Evolutionary conservation across 2,888 invertebrate species (phyloP).

Genomic region (Schrankia costaestrigalis): DNA sequence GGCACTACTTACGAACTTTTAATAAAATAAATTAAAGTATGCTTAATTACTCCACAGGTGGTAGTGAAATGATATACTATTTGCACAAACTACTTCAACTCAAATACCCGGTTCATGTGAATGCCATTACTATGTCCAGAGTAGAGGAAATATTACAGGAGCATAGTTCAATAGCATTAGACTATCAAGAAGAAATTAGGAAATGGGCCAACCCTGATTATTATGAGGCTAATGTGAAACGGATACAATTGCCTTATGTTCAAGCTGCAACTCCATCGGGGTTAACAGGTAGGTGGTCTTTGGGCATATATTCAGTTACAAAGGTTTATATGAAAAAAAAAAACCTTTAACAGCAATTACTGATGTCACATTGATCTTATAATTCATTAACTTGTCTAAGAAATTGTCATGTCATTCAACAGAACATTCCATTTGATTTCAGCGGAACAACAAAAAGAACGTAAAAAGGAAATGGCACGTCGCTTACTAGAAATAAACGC

Average conservation of each 20-base stretch:
- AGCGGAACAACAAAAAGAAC: slow-evolving; percentile 92
- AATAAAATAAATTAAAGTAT: neutral
- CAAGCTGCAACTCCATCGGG: slow-evolving; percentile 82
- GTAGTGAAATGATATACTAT: slow-evolving; percentile 91
- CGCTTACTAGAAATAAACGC: slow-evolving; percentile 94
- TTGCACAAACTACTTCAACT: slow-evolving; percentile 93
- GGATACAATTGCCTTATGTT: slow-evolving; percentile 92
- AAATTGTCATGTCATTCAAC: too few relatives aligned
- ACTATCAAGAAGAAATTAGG: slow-evolving; percentile 89
- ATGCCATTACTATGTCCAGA: slow-evolving; percentile 91
- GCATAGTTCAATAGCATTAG: slow-evolving; percentile 87
- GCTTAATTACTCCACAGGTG: slow-evolving; percentile 63
- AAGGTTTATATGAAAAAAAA: too few relatives aligned
- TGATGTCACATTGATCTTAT: too few relatives aligned
- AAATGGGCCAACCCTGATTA: slow-evolving; percentile 91
- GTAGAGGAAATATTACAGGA: slow-evolving; percentile 93
- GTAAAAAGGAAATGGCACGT: slow-evolving; percentile 91
- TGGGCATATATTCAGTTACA: too few relatives aligned
- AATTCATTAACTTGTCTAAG: too few relatives aligned
- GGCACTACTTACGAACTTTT: too few relatives aligned
- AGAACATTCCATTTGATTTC: too few relatives aligned
- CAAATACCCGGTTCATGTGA: slow-evolving; percentile 95
- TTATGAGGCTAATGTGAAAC: slow-evolving; percentile 90
- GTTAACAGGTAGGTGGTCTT: slow-evolving; percentile 83
- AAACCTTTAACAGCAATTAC: too few relatives aligned